Evolutionary conservation across 2,113 vertebrate species (phyloP).

Genomic region (Amphiprion ocellaris): DNA sequence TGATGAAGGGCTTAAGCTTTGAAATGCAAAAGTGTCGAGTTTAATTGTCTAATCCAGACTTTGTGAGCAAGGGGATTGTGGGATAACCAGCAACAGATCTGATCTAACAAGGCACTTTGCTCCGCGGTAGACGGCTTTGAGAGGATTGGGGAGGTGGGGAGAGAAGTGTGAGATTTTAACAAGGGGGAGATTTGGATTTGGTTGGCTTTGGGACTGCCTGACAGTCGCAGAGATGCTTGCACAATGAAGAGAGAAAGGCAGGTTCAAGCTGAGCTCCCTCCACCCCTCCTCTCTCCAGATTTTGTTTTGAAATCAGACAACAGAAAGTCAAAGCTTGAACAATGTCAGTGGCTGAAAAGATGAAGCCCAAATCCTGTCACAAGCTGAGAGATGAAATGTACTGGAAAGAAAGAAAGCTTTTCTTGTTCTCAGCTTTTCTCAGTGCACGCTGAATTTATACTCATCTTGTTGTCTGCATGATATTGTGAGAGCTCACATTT

Average conservation of each 20-base stretch:
- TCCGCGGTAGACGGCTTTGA: constrained; percentile 65
- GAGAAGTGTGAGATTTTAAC: constrained; percentile 70
- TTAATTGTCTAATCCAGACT: constrained; percentile 73
- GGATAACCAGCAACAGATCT: constrained; percentile 52
- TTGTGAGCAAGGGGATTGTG: constrained; percentile 48
- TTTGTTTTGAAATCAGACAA: constrained; percentile 57
- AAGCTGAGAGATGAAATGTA: constrained; percentile 22
- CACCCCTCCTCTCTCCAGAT: constrained; percentile 35
- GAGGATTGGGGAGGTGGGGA: constrained; percentile 48
- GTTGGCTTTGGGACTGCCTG: constrained; percentile 57
- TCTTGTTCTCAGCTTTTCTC: constrained; percentile 3
- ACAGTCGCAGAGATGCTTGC: constrained; percentile 47
- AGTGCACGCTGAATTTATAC: not conserved
- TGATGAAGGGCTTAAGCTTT: constrained; percentile 63
- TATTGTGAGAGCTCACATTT: not conserved
- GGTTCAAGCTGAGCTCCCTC: constrained; percentile 50
- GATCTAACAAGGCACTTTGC: constrained; percentile 75
- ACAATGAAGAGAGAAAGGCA: constrained; percentile 57
- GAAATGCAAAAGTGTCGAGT: constrained; percentile 64
- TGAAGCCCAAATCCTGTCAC: constrained; percentile 26
- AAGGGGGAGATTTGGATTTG: constrained; percentile 74
- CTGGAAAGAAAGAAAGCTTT: constrained; percentile 26
- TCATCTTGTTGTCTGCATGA: not conserved
- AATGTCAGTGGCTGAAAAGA: constrained; percentile 25
- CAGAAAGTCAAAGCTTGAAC: constrained; percentile 42